Evolutionary conservation across 2,113 vertebrate genomes (phyloP), one percentile per base, ranked within the genome.

Genomic region (Charina bottae): DNA sequence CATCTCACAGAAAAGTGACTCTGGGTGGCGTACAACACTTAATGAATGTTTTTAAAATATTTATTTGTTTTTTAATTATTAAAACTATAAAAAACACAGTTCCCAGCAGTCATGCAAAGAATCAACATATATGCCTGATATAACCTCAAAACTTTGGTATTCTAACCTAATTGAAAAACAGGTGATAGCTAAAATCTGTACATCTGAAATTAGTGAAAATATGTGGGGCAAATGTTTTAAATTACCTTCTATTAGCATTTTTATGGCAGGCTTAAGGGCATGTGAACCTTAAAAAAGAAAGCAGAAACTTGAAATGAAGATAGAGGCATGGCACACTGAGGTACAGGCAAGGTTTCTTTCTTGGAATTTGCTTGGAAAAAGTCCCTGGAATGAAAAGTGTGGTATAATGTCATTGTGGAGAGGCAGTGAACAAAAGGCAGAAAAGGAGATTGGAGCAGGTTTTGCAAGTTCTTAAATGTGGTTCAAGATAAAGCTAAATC

Each of bases 211-310:
- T 92, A 95, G 28, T 94, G 95, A 92, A 93, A 95, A 89, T 91
- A 94, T 95, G 19, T 92, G 95, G 90, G 93, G 95, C 90, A 95
- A 94, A 94, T 96, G 94, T 94, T 87, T 96, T 95, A 93, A 94
- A 92, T 96, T 95, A 94, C 93, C 92, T 94, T 96, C 95, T 94
- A 68, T 88, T 95, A 93, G 94, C 93, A 95, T 95, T 94, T 94
- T 96, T 96, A 94, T 95, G 91, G 90, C 85, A 94, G 95, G 92
- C 93, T 95, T 96, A 96, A 95, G 19, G 93, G 92, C 92, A 92
- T 94, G 89, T 90, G 88, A 93, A 55, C 92, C 95, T 94, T 96
- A 62, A 83, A 94, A 95, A 93, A 93, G 95, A 95, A 95, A 96
- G 92, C 85, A 91, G 92, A 42, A 90, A 89, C 83, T 94, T 92